phyloP scores from a whole-genome alignment of 1,140 invertebrate genomes.

The Hycleus cichorii region DNA sequence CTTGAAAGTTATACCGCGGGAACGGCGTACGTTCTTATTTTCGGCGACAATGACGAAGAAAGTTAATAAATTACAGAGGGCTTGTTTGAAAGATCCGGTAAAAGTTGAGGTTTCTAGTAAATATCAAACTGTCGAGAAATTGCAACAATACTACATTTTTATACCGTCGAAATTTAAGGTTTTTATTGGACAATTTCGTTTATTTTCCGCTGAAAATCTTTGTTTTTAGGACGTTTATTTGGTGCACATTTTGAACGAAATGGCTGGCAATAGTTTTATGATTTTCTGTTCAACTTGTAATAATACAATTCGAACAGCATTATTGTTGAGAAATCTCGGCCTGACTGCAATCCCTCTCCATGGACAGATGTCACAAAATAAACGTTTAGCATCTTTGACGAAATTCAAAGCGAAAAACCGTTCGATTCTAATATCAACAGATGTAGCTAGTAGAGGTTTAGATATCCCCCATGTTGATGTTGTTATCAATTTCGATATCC shows the following conservation, averaged over 20 bases:
- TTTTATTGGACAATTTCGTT: not conserved
- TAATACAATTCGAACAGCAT: conserved; percentile 78
- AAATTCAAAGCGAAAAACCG: conserved; percentile 88
- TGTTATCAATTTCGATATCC: conserved; percentile 97
- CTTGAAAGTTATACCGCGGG: conserved; percentile 80
- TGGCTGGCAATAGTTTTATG: conserved; percentile 95
- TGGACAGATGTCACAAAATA: conserved; percentile 95
- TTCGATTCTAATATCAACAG: conserved; percentile 90
- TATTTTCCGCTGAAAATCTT: not conserved
- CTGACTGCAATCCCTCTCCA: conserved; percentile 91
- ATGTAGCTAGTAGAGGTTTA: conserved; percentile 94
- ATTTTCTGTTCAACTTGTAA: conserved; percentile 95
- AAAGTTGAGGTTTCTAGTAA: conserved; percentile 95
- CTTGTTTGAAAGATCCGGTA: conserved; percentile 85
- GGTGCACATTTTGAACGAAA: conserved; percentile 91
- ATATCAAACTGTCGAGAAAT: conserved; percentile 95
- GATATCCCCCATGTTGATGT: conserved; percentile 98
- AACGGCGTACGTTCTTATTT: conserved; percentile 83
- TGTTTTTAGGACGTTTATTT: conserved; percentile 83
- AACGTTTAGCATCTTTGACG: conserved; percentile 80
- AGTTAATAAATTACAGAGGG: conserved; percentile 92
- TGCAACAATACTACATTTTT: conserved; percentile 94
- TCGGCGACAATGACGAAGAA: conserved; percentile 99
- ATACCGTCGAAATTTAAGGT: conserved; percentile 95
- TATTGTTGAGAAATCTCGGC: conserved; percentile 82